phyloP scores from a whole-genome alignment of 2,797 vertebrate genomes.

The Coregonus suidteri region DNA sequence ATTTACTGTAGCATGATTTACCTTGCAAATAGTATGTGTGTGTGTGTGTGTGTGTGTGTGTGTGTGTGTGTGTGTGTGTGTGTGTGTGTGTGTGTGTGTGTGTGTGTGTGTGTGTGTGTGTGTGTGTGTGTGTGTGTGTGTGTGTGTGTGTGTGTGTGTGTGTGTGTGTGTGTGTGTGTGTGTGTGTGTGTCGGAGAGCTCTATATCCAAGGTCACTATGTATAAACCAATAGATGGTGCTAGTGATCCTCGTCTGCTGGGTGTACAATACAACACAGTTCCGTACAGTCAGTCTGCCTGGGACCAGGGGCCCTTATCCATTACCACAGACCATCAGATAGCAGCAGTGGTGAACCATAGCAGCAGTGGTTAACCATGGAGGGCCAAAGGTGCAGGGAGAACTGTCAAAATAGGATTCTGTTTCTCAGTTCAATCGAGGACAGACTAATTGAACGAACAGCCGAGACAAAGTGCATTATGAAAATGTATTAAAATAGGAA shows the following conservation, averaged over 20 bases:
- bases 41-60: neutral
- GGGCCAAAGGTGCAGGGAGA: neutral
- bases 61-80: constrained; percentile 7
- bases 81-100: constrained; percentile 12
- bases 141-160: neutral
- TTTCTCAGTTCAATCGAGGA: neutral
- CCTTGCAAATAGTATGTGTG: neutral
- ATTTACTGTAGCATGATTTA: no score
- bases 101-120: neutral
- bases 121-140: constrained; percentile 11
- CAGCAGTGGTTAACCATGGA: neutral
- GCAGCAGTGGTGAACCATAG: constrained; percentile 1
- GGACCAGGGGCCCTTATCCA: constrained; percentile 39
- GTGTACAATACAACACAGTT: neutral
- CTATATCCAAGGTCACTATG: neutral
- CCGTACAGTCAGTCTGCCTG: neutral
- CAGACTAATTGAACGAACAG: no score
- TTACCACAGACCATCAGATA: constrained; percentile 66
- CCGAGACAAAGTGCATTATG: no score
- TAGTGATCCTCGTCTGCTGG: constrained; percentile 34
- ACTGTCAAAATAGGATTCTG: neutral
- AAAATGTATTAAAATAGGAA: no score
- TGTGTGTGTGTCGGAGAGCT: neutral
- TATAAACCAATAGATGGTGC: constrained; percentile 40
- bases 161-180: neutral